Base-by-base conservation (phyloP, 2,797 vertebrate species). In the Coluber constrictor region DNA sequence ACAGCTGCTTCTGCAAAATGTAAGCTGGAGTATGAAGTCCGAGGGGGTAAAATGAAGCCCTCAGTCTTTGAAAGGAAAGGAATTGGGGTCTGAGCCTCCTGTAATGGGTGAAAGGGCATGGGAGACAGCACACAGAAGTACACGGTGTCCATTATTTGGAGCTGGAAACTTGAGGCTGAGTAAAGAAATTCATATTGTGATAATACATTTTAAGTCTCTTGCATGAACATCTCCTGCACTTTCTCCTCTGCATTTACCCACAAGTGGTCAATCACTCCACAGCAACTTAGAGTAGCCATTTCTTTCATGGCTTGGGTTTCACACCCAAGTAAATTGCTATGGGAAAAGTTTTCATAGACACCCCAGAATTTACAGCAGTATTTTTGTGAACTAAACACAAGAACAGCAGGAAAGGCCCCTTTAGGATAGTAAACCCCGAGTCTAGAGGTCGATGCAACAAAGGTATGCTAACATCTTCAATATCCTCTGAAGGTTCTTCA, bases 31-130 rank as follows among this genome's bases (percentile, higher is more conserved):
- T 47, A 83, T 25, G 20, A 47, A 47, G 8, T 47, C 3, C 25
- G 13, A 61, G 86, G 0, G 0, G 0, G 0, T 23, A 51, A 12
- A 86, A 60, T 11, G 37, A 90, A 8, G 27, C 10, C 74, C 0
- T 12, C 51, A 29, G 87, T 25, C 43, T 61, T 66, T 0, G 7
- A 37, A 29, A n/a, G 43, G 56, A 16, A 1, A 94, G 4, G 27
- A 27, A 32, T 20, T 29, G 29, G 10, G 57, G n/a, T 5, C 32
- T 15, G 29, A 93, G 23, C 13, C 29, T 13, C 87, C 61, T 27
- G 18, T 47, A 59, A 12, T 11, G 13, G 6, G 37, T 43, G 86
- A 4, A 0, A 16, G 27, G 6, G 0, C 55, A 4, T 20, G 25
- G 18, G 29, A 37, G 20, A 32, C 25, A 43, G 29, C 61, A 86